Percentiles rank a stretch among this genome's conserved stretches.
Evolutionary conservation across 2,888 invertebrate species (phyloP).

Genomic region (Sinelater perroti): DNA sequence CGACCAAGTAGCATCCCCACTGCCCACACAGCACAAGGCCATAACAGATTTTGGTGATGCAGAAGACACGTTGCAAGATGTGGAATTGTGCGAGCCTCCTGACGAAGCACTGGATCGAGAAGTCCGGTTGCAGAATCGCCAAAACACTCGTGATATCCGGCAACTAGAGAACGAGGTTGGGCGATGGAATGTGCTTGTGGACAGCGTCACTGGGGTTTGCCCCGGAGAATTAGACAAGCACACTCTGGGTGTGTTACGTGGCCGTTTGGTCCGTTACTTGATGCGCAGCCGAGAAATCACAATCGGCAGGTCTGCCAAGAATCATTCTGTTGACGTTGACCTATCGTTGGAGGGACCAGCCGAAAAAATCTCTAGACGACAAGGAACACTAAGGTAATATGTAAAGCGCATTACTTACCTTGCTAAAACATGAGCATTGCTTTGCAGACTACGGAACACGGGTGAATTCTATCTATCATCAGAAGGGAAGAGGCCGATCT

Average conservation of each 20-base stretch:
- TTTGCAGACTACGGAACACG: conserved; percentile 77
- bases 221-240: conserved; percentile 92
- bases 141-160: conserved; percentile 73
- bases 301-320: conserved; percentile 88
- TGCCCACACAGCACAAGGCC: conserved; percentile 54
- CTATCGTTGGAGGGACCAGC: conserved; percentile 93
- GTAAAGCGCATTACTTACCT: conserved; percentile 4
- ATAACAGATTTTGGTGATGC: conserved; percentile 88
- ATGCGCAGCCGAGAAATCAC: conserved; percentile 96
- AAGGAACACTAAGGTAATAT: conserved; percentile 81
- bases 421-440: conserved; percentile 13
- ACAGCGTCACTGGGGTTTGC: conserved; percentile 85
- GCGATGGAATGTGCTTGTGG: conserved; percentile 91
- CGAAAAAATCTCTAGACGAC: conserved; percentile 90
- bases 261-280: conserved; percentile 89
- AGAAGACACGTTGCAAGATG: conserved; percentile 87
- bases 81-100: conserved; percentile 80
- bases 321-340: conserved; percentile 92
- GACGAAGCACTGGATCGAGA: conserved; percentile 86
- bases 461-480: conserved; percentile 96
- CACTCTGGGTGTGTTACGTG: conserved; percentile 90
- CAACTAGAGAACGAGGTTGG: conserved; percentile 87
- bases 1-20: conserved; percentile 77
- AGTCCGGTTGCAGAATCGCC: conserved; percentile 64
- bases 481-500: conserved; percentile 93